Evolutionary conservation across 2,113 vertebrate species (phyloP).

Genomic region (Colius striatus): DNA sequence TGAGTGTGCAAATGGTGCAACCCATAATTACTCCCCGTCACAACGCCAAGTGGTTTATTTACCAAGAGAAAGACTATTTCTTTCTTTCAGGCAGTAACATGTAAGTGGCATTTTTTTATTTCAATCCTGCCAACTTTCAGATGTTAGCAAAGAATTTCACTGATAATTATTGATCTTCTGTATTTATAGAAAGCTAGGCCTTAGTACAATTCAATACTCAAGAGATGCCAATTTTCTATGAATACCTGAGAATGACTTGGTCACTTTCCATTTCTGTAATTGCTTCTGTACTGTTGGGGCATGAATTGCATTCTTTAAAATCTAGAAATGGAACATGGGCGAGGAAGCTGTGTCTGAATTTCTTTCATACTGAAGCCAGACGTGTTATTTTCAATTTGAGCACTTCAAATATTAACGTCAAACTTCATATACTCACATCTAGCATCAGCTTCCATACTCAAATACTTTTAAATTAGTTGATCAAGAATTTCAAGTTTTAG

Average conservation of each 20-base stretch:
- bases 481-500: neutral
- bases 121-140: slow-evolving; percentile 55
- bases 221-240: slow-evolving; percentile 67
- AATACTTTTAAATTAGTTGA: slow-evolving; percentile 20
- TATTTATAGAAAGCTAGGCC: slow-evolving; percentile 61
- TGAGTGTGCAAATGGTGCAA: slow-evolving; percentile 26
- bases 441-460: neutral
- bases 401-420: neutral
- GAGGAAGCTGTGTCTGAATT: neutral
- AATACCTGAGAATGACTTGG: slow-evolving; percentile 70
- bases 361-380: neutral
- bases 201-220: slow-evolving; percentile 52
- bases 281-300: slow-evolving; percentile 41
- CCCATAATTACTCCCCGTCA: slow-evolving; percentile 6
- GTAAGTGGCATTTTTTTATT: slow-evolving; percentile 58
- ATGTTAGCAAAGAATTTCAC: slow-evolving; percentile 51
- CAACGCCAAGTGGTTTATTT: neutral
- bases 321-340: neutral
- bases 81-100: slow-evolving; percentile 20
- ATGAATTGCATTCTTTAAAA: slow-evolving; percentile 51
- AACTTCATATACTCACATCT: neutral
- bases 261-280: slow-evolving; percentile 64
- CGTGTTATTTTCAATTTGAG: neutral
- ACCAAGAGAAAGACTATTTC: slow-evolving; percentile 1
- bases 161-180: slow-evolving; percentile 69